Evolutionary conservation across 2,113 vertebrate genomes (phyloP), one percentile per base, ranked within the genome.

Genomic region (Heloderma charlesbogerti): DNA sequence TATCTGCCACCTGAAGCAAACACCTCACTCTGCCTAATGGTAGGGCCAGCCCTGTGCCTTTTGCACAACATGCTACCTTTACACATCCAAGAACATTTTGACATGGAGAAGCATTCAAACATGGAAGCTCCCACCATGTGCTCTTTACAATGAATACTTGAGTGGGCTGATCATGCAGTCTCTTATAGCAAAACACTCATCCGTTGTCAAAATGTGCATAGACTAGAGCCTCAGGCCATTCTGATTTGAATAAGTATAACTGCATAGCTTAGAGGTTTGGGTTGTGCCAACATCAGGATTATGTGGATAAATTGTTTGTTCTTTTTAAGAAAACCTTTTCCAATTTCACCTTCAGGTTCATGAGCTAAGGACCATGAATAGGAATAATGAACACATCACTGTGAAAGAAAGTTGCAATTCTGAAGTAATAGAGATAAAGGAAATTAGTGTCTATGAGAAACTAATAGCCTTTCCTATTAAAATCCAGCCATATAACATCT

Each of bases 391-490:
- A 94, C 92, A 95, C 89, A 92, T 96, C 93, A 94, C 88, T 60
- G 89, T 95, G 84, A 90, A 93, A 94, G 86, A 95, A 95, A 93
- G 74, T 89, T 96, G 78, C 81, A 93, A 94, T 93, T 93, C 89
- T 94, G 79, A 95, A 95, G 51, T 95, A 92, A 87, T 90, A 82
- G 29, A 96, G 96, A 97, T 97, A 97, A 97, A 97, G 94, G 86
- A 97, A 97, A 97, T 97, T 96, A 95, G 92, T 96, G 93, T 94
- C 88, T 94, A 88, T 93, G 95, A 91, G 96, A 92, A 96, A 96
- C 95, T 96, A 97, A 97, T 95, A 93, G 89, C 93, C 89, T 97
- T 97, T 95, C 92, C 89, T 96, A 96, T 97, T 97, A 96, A 96
- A 84, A 71, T 92, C 87, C 85, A 91, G 85, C 88, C 60, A 63